Conservation (phyloP, 2,113 vertebrate genomes). For the Lophotis ruficrista region DNA sequence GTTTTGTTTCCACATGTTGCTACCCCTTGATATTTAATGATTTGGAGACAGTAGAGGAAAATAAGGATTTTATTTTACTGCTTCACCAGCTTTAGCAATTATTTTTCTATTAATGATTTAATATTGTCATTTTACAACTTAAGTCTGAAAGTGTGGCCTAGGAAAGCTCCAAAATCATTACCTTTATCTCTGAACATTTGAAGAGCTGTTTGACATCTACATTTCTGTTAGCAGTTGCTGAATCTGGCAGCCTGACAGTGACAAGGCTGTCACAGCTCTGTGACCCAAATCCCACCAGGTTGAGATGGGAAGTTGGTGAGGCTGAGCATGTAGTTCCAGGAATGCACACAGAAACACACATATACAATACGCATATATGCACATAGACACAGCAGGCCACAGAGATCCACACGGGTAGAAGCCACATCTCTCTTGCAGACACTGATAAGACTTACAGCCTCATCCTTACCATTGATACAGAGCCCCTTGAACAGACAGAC, state of each 20-base stretch:
- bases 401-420: background rate
- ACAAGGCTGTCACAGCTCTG: accelerated
- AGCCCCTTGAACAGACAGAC: background rate
- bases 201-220: background rate
- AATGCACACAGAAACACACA: background rate
- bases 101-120: background rate
- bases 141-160: background rate
- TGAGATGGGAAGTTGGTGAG: background rate
- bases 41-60: background rate
- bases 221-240: background rate
- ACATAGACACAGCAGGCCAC: background rate
- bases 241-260: background rate
- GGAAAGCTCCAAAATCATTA: background rate
- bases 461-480: background rate
- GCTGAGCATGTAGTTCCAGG: background rate
- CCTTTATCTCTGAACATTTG: background rate
- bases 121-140: background rate
- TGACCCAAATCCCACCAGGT: background rate
- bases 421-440: background rate
- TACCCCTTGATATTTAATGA: background rate
- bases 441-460: background rate
- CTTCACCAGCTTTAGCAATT: background rate
- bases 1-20: background rate
- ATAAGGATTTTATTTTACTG: background rate
- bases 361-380: background rate